Evolutionary conservation across 2,888 invertebrate genomes (phyloP).

Genomic region (Zaprionus bogoriensis): DNA sequence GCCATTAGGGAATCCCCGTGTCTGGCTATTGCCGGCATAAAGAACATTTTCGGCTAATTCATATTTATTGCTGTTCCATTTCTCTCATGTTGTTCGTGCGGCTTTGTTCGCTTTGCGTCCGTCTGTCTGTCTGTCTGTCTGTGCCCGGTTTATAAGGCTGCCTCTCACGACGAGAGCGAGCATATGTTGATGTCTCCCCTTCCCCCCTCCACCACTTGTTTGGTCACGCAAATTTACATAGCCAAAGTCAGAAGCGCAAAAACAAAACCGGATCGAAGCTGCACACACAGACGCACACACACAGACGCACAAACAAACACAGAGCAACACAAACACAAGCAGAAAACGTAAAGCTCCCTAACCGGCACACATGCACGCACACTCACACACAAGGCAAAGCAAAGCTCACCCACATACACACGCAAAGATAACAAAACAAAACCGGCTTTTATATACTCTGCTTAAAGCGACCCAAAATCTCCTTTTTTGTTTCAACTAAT

Average conservation of each 20-base stretch:
- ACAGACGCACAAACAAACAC: too few relatives aligned
- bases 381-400: conserved; percentile 14
- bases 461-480: conserved; percentile 63
- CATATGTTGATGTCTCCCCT: conserved; percentile 42
- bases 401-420: conserved; percentile 70
- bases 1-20: conserved; percentile 56
- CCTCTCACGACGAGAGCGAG: conserved; percentile 22
- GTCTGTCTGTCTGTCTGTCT: conserved; percentile 32
- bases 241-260: conserved; percentile 47
- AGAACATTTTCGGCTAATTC: conserved; percentile 52
- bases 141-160: conserved; percentile 30
- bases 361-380: conserved; percentile 37
- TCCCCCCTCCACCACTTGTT: conserved; percentile 6
- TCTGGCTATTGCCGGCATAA: conserved; percentile 12
- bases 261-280: conserved; percentile 54
- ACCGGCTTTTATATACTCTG: conserved; percentile 56
- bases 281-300: conserved; percentile 45
- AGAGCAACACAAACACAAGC: too few relatives aligned
- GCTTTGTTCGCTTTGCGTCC: conserved; percentile 20
- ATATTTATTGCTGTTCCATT: conserved; percentile 58
- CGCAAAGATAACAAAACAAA: conserved; percentile 55
- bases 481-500: conserved; percentile 40
- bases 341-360: conserved; percentile 58
- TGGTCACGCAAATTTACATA: conserved; percentile 40
- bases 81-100: conserved; percentile 44